These are phyloP conservation scores for Gymnocheta viridis DNA, from an alignment of 2,888 invertebrate genomes.

Conservation along the genomic window DNA sequence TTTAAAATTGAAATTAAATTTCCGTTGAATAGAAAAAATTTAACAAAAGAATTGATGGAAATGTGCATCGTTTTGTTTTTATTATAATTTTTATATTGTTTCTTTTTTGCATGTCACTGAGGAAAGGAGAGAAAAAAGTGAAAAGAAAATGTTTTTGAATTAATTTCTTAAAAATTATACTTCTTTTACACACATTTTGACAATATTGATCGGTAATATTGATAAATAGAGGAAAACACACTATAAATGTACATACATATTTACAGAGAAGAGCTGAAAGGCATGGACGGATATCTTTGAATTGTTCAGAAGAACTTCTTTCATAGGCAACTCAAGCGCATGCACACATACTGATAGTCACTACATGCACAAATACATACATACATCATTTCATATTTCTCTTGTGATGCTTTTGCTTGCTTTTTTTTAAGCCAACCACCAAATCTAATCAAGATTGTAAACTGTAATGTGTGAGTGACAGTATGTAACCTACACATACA, in stretches of 20 bases:
- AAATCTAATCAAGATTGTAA: conserved; percentile 51
- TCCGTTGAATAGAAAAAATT: background rate
- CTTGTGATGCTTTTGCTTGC: conserved; percentile 33
- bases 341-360: background rate
- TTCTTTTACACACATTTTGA: conserved; percentile 32
- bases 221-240: conserved; percentile 28
- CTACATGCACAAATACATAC: background rate
- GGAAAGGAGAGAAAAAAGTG: background rate
- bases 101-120: background rate
- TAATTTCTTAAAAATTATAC: conserved; percentile 37
- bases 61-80: background rate
- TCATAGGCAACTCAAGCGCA: background rate
- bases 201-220: conserved; percentile 52
- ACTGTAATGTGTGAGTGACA: conserved; percentile 21
- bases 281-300: conserved; percentile 44
- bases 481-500: conserved; percentile 15
- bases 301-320: conserved; percentile 33
- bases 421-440: conserved; percentile 37
- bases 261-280: conserved; percentile 13
- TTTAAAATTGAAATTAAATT: conserved; percentile 9
- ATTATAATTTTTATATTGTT: background rate
- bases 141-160: conserved; percentile 26
- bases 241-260: background rate
- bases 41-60: background rate
- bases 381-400: background rate